These are phyloP conservation scores for Cacoxenus indagator DNA, from an alignment of 2,888 invertebrate genomes.

Conservation along the genomic window DNA sequence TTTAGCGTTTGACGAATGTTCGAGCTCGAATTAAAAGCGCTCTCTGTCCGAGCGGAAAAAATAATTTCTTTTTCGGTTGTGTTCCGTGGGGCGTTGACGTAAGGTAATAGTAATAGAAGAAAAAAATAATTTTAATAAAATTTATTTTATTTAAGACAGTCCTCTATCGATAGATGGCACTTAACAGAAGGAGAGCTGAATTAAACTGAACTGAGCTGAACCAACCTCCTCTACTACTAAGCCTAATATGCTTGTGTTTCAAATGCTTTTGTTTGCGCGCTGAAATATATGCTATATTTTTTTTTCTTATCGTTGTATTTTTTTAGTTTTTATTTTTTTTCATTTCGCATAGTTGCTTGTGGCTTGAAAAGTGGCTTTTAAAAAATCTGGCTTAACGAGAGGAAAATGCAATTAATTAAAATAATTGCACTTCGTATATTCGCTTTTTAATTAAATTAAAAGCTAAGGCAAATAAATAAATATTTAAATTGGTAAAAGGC, in stretches of 20 bases:
- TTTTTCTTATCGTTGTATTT: constrained; percentile 52
- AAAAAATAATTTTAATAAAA: too few relatives aligned
- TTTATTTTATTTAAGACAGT: too few relatives aligned
- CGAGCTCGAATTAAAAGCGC: constrained; percentile 51
- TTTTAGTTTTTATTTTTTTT: constrained; percentile 65
- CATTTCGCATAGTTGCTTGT: constrained; percentile 63
- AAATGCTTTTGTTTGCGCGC: constrained; percentile 23
- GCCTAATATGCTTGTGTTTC: too few relatives aligned
- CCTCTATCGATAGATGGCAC: too few relatives aligned
- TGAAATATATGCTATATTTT: constrained; percentile 22
- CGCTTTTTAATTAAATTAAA: constrained; percentile 62
- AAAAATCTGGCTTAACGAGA: constrained; percentile 28
- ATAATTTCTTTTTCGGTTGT: neutral
- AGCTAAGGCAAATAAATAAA: constrained; percentile 28
- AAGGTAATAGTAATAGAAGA: too few relatives aligned
- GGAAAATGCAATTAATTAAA: constrained; percentile 64
- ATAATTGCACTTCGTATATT: constrained; percentile 22
- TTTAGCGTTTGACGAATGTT: constrained; percentile 55
- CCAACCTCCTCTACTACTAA: too few relatives aligned
- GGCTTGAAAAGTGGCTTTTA: constrained; percentile 31
- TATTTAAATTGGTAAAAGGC: constrained; percentile 2
- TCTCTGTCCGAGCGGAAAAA: constrained; percentile 28
- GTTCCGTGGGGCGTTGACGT: too few relatives aligned
- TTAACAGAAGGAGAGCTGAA: too few relatives aligned
- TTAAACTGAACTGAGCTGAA: too few relatives aligned